A percentile compares a stretch with the other conserved stretches of the same genome.
Evolutionary conservation across 1,140 invertebrate species (phyloP).

Genomic region (Atta texana): DNA sequence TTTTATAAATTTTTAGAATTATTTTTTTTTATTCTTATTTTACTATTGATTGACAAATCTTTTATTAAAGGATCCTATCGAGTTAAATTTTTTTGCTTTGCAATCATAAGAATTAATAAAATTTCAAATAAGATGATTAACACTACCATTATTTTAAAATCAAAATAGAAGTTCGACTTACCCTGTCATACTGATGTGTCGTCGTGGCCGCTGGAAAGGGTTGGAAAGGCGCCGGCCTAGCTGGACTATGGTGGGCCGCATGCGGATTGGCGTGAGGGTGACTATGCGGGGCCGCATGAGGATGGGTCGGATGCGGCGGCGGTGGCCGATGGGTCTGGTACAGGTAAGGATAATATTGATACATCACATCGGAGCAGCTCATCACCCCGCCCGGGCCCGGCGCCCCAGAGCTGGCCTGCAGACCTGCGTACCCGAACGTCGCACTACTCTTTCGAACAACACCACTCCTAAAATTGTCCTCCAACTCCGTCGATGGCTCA

Average conservation of each 20-base stretch:
- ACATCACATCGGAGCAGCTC: slow-evolving; percentile 89
- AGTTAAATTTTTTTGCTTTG: neutral
- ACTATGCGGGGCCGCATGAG: slow-evolving; percentile 83
- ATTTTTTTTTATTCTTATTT: neutral
- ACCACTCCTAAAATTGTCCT: slow-evolving; percentile 79
- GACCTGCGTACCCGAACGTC: slow-evolving; percentile 85
- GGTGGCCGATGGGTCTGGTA: slow-evolving; percentile 87
- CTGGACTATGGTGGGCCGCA: slow-evolving; percentile 84
- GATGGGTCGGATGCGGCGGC: slow-evolving; percentile 83
- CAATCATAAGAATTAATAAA: neutral
- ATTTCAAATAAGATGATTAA: neutral
- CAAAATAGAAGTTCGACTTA: slow-evolving; percentile 77
- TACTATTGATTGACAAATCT: neutral
- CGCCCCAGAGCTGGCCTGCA: slow-evolving; percentile 85
- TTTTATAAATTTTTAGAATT: slow-evolving; percentile 20
- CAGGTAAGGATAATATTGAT: slow-evolving; percentile 88
- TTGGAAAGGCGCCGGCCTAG: slow-evolving; percentile 85
- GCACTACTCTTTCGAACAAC: slow-evolving; percentile 82
- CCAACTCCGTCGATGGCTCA: slow-evolving; percentile 22
- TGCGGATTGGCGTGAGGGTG: slow-evolving; percentile 82
- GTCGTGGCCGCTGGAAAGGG: slow-evolving; percentile 83
- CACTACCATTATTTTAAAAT: neutral
- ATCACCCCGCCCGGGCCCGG: slow-evolving; percentile 86
- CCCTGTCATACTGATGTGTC: slow-evolving; percentile 87
- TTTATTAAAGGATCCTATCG: neutral